These are phyloP conservation scores for Clarias fuscus DNA, from an alignment of 2,797 vertebrate genomes.

Conservation along the genomic window DNA sequence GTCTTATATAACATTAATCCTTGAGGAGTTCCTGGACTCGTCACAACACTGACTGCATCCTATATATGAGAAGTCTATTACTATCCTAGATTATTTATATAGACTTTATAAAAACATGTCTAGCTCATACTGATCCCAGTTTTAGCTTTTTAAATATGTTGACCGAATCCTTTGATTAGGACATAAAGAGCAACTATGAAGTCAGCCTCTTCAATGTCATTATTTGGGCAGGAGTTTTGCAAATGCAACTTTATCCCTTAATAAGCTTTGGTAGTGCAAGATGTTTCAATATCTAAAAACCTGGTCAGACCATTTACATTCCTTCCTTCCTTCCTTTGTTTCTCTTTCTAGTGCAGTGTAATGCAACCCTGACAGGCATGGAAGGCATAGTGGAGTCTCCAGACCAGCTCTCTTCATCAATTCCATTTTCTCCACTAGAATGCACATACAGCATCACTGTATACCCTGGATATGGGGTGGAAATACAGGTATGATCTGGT, in stretches of 20 bases:
- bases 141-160: not conserved
- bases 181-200: not conserved
- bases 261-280: not conserved
- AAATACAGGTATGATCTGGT: constrained; percentile 80
- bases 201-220: not conserved
- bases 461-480: constrained; percentile 89
- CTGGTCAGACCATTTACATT: not conserved
- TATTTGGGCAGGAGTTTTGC: not conserved
- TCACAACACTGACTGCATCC: not conserved
- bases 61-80: not conserved
- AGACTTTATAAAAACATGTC: not conserved
- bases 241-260: not conserved
- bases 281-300: not conserved
- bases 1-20: not conserved
- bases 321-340: not conserved
- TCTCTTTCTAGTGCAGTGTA: constrained; percentile 81
- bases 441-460: constrained; percentile 91
- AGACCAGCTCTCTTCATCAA: constrained; percentile 71
- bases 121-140: not conserved
- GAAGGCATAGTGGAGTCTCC: constrained; percentile 89
- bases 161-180: not conserved
- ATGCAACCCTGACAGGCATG: constrained; percentile 82
- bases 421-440: constrained; percentile 80
- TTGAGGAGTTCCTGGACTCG: not conserved
- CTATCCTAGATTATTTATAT: not conserved